These are phyloP conservation scores for Oxygymnocypris stewartii DNA, from an alignment of 2,113 vertebrate genomes.

Conservation along the genomic window DNA sequence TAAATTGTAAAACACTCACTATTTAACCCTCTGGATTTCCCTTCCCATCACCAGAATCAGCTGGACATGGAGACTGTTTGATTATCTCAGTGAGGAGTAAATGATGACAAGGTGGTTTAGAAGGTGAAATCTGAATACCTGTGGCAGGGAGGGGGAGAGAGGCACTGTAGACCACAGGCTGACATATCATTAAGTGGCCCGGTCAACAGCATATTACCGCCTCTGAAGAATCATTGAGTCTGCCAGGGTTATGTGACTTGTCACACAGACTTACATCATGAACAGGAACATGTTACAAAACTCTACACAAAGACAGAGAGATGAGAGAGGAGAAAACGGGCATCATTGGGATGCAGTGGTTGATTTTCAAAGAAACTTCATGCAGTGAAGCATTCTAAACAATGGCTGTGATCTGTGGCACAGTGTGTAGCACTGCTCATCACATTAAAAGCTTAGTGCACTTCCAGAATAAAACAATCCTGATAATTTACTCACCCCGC, in stretches of 20 bases:
- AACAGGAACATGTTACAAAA: constrained; percentile 5
- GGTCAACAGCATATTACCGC: constrained; percentile 14
- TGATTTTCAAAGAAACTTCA: neutral
- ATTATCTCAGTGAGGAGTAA: constrained; percentile 22
- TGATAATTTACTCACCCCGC: too few relatives aligned
- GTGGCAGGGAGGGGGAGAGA: constrained; percentile 1
- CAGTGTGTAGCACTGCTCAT: neutral
- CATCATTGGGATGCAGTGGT: neutral
- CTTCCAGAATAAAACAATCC: too few relatives aligned
- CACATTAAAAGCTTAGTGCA: too few relatives aligned
- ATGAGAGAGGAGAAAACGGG: neutral
- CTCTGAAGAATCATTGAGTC: constrained; percentile 4
- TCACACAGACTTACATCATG: constrained; percentile 28
- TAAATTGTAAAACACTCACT: neutral
- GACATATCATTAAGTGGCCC: constrained; percentile 30
- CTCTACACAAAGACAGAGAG: neutral
- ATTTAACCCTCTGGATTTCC: constrained; percentile 3
- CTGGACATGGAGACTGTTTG: constrained; percentile 10
- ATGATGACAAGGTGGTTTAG: constrained; percentile 24
- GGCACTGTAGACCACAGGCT: constrained; percentile 35
- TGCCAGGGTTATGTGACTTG: constrained; percentile 18
- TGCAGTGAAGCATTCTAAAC: neutral
- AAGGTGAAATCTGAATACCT: constrained; percentile 46
- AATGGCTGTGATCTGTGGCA: neutral
- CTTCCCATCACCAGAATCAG: neutral